A percentile compares a stretch with the other conserved stretches of the same genome.
Evolutionary conservation across 2,888 invertebrate genomes (phyloP).

Genomic region (Anagyrus pseudococci): DNA sequence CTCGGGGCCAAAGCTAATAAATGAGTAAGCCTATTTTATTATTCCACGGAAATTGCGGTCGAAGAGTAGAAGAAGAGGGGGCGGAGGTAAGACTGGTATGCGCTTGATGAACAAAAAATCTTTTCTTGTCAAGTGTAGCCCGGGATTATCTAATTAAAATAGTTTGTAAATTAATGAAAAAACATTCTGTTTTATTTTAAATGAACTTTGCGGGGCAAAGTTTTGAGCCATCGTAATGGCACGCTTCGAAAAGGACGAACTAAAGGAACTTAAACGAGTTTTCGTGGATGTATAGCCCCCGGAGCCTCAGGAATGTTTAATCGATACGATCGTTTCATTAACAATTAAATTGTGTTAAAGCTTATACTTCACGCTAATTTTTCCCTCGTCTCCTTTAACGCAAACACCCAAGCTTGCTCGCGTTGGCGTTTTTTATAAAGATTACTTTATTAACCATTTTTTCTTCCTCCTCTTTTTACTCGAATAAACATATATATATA

Average conservation of each 20-base stretch:
- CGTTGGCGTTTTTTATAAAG: too few species aligned
- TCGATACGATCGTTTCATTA: slow-evolving; percentile 37
- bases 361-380: background rate
- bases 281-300: slow-evolving; percentile 18
- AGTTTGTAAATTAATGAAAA: slow-evolving; percentile 21
- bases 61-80: too few species aligned
- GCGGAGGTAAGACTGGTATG: too few species aligned
- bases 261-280: slow-evolving; percentile 38
- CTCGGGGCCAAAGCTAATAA: too few species aligned
- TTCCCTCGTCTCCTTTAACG: background rate
- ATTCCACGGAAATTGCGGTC: too few species aligned
- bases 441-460: too few species aligned
- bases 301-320: slow-evolving; percentile 33
- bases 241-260: slow-evolving; percentile 10
- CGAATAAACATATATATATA: too few species aligned
- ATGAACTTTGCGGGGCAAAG: slow-evolving; percentile 26
- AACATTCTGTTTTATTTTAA: slow-evolving; percentile 19
- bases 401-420: too few species aligned
- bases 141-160: slow-evolving; percentile 33
- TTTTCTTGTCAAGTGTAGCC: background rate
- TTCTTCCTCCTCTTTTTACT: too few species aligned
- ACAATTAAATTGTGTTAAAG: slow-evolving; percentile 25
- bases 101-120: background rate
- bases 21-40: too few species aligned
- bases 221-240: slow-evolving; percentile 26